Base-by-base conservation (phyloP, 2,113 vertebrate genomes). In the Callithrix jacchus region DNA sequence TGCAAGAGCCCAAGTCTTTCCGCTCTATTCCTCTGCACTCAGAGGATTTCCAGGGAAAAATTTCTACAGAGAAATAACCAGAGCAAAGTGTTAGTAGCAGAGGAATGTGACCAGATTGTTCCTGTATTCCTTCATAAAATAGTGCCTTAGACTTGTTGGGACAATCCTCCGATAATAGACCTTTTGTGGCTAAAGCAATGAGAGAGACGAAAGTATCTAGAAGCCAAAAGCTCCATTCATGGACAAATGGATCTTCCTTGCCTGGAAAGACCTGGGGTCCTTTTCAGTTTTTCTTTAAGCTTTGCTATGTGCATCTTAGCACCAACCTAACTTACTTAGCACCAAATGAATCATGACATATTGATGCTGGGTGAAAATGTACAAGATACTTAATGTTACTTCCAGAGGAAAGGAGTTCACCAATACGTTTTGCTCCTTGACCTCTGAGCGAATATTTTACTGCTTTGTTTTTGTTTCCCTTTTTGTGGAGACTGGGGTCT, bases 291-390 rank as follows among this genome's bases (percentile, higher is more conserved):
- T 35, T 45, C 17, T 56, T 45, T 20, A 70, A 37, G n/a, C 6
- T 58, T 85, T 20, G 21, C 21, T 17, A 7, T 20, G 30, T 42
- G 35, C 8, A 1, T 61, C 25, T 64, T 6, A 17, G 21, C 7
- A n/a, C 21, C 49, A 49, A 54, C 6, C 25, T 40, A 42, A 13
- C 3, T 42, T 10, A 49, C 3, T 37, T 8, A 27, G 58, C 10
- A n/a, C 14, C 17, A 6, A 16, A 70, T 17, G 32, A 66, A 27
- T 25, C 35, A 0, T 8, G 47, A 61, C 23, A 9, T 42, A 13
- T 4, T 7, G 56, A 8, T 25, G 4, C 12, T 23, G 21, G 9
- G 12, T 21, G 4, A 47, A 70, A n/a, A 2, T 10, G 2, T 0
- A 8, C 30, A 3, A 27, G 12, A 6, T n/a, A 17, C 47, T 68